Conservation (phyloP, 35 echinoderm and acorn worm species). For the Holothuria glaberrima region DNA sequence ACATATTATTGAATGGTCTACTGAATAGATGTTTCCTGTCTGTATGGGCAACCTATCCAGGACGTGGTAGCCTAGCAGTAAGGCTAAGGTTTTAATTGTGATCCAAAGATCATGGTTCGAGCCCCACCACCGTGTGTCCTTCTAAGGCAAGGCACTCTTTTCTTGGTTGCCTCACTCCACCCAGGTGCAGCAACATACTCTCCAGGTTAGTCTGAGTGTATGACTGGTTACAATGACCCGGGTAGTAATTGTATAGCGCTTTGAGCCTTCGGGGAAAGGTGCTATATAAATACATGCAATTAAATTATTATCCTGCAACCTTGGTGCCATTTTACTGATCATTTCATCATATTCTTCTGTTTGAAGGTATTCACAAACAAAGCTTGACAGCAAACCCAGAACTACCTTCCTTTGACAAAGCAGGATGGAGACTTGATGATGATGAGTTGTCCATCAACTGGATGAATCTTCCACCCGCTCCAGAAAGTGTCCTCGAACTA, state of each 20-base stretch:
- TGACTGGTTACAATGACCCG: constrained; percentile 3
- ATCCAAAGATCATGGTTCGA: background rate
- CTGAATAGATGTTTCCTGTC: no score
- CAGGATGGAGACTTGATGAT: constrained; percentile 59
- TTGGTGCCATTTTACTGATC: background rate
- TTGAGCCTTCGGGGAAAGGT: background rate
- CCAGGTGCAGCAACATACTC: background rate
- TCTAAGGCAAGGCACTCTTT: background rate
- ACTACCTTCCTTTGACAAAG: background rate
- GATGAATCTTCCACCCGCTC: no score
- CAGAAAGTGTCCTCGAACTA: no score
- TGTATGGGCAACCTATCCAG: no score
- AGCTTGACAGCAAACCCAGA: background rate
- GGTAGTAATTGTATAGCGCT: background rate
- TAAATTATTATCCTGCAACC: background rate
- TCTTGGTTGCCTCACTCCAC: background rate
- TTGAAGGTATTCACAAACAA: constrained; percentile 26
- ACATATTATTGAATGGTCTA: no score
- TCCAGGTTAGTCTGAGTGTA: background rate
- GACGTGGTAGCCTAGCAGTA: no score
- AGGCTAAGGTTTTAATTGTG: no score
- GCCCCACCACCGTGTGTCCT: background rate
- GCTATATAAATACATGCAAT: background rate
- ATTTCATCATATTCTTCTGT: constrained; percentile 9
- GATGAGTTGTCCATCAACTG: constrained; percentile 23